phyloP scores from a whole-genome alignment of 2,888 invertebrate genomes.

The Lithosia quadra region DNA sequence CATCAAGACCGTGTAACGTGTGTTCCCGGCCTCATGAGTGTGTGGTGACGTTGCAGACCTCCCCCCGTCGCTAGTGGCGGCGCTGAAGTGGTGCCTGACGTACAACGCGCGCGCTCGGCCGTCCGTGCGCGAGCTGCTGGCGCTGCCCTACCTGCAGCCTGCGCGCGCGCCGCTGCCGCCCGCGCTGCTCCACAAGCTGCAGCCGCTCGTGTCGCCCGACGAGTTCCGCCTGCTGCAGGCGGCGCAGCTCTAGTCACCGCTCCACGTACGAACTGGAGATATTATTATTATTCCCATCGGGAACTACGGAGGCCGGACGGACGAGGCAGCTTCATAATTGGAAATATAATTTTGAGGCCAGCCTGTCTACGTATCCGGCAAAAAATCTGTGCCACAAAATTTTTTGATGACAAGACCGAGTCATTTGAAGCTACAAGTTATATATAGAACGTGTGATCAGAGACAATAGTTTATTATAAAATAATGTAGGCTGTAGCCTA shows the following conservation, averaged over 20 bases:
- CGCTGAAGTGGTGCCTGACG: conserved; percentile 91
- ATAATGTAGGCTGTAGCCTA: too few relatives aligned
- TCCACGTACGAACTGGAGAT: background rate
- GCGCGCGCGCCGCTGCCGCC: conserved; percentile 56
- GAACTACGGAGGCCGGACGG: background rate
- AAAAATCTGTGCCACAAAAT: too few relatives aligned
- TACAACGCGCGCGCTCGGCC: conserved; percentile 91
- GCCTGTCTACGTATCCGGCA: too few relatives aligned
- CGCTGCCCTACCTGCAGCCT: conserved; percentile 69
- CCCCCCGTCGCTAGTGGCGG: conserved; percentile 87
- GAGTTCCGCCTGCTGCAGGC: conserved; percentile 68
- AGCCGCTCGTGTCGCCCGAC: conserved; percentile 60
- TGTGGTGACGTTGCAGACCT: conserved; percentile 69
- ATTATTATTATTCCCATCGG: background rate
- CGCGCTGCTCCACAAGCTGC: conserved; percentile 64
- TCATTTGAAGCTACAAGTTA: too few relatives aligned
- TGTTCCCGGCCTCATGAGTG: too few relatives aligned
- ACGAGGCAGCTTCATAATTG: too few relatives aligned
- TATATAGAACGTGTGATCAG: too few relatives aligned
- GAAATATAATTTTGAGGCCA: too few relatives aligned
- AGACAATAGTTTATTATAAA: too few relatives aligned
- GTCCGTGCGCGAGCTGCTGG: conserved; percentile 91
- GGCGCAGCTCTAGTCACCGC: conserved; percentile 54
- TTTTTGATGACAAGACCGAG: too few relatives aligned
- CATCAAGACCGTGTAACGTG: too few relatives aligned